These are phyloP conservation scores for Eledona agricola DNA, from an alignment of 2,888 invertebrate species.

Conservation along the genomic window DNA sequence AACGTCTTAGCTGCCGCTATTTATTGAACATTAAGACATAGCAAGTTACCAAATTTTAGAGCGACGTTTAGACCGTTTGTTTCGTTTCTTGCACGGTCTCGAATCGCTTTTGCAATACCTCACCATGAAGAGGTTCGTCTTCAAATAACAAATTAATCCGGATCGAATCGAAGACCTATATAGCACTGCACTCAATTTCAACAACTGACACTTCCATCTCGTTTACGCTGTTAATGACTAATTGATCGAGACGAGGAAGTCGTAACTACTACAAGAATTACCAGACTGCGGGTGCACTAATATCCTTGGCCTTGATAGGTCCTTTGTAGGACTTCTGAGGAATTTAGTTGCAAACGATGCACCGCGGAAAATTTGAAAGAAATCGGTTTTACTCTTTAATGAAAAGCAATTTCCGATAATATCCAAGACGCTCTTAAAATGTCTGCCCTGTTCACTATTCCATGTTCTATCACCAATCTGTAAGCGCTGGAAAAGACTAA, in stretches of 20 bases:
- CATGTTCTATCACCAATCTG: constrained; percentile 41
- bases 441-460: constrained; percentile 27
- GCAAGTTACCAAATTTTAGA: constrained; percentile 32
- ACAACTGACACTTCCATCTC: constrained; percentile 31
- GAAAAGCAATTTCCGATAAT: constrained; percentile 29
- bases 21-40: neutral
- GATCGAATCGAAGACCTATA: constrained; percentile 30
- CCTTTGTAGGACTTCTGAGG: constrained; percentile 26
- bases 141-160: constrained; percentile 34
- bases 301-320: constrained; percentile 29
- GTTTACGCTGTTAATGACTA: constrained; percentile 29
- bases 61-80: constrained; percentile 25
- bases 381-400: constrained; percentile 18
- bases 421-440: constrained; percentile 32
- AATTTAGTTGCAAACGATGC: constrained; percentile 19
- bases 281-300: constrained; percentile 10
- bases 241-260: constrained; percentile 33
- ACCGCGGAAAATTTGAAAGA: constrained; percentile 12
- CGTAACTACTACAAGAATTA: constrained; percentile 30
- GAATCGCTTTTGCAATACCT: constrained; percentile 25
- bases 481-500: constrained; percentile 34
- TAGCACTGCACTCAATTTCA: constrained; percentile 30
- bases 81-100: constrained; percentile 22
- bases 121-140: constrained; percentile 31
- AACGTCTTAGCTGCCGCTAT: too few species aligned